A percentile compares a stretch with the other conserved stretches of the same genome.
Conservation (phyloP, 2,113 vertebrate genomes). For the Numenius arquata region DNA sequence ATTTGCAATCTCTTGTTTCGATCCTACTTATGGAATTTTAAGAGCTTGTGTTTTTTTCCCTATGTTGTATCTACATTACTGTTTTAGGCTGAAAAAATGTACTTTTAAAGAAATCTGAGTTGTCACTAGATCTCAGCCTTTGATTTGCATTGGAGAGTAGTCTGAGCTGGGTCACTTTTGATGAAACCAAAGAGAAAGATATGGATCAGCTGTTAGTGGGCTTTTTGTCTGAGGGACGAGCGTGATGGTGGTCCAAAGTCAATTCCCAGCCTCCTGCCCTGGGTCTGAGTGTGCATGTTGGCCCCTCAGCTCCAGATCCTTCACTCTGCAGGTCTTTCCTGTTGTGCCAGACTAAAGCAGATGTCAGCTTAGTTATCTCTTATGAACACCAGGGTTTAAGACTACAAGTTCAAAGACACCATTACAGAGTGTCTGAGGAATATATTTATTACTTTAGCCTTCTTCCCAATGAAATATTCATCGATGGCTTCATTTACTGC, state of each 20-base stretch:
- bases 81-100: neutral
- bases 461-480: neutral
- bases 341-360: neutral
- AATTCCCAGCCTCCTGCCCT: neutral
- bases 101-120: neutral
- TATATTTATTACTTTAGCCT: neutral
- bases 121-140: neutral
- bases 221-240: neutral
- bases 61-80: neutral
- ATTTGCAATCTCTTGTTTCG: neutral
- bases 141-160: neutral
- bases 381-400: neutral
- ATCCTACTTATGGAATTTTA: neutral
- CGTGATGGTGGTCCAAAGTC: no score
- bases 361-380: neutral
- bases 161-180: neutral
- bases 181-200: neutral
- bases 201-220: neutral
- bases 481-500: neutral
- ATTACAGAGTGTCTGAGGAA: neutral
- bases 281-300: fast-evolving
- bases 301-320: neutral
- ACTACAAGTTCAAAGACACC: neutral
- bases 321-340: neutral
- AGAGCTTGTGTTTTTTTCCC: neutral